Percentiles rank a stretch among this genome's conserved stretches.
Evolutionary conservation across 2,797 vertebrate genomes (phyloP).

Genomic region (Jordanella pulchra): DNA sequence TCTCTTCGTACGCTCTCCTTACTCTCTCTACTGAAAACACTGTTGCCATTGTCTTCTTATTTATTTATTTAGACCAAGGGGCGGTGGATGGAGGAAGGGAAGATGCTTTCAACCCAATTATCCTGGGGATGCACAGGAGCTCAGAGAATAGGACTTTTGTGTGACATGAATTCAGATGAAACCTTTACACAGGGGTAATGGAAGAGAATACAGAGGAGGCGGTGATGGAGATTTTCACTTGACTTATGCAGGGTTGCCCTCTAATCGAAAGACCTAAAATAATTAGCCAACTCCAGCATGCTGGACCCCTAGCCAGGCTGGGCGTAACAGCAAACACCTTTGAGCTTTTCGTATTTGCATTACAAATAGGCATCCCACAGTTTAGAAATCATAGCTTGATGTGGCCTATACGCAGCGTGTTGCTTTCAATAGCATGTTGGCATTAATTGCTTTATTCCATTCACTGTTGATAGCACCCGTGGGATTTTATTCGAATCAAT

Average conservation of each 20-base stretch:
- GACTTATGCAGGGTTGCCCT: conserved; percentile 50
- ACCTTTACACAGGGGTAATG: conserved; percentile 60
- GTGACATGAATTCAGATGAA: conserved; percentile 80
- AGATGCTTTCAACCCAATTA: conserved; percentile 79
- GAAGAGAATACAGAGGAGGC: conserved; percentile 48
- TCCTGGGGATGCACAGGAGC: conserved; percentile 63
- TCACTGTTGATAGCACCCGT: conserved; percentile 63
- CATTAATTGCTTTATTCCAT: conserved; percentile 70
- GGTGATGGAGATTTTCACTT: conserved; percentile 44
- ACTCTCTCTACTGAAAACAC: conserved; percentile 49
- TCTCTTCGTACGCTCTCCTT: conserved; percentile 66
- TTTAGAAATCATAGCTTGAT: conserved; percentile 58
- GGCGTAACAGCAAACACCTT: conserved; percentile 41
- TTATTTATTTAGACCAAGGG: conserved; percentile 82
- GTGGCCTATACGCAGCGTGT: conserved; percentile 48
- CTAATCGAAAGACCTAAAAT: conserved; percentile 59
- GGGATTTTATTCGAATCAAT: conserved; percentile 69
- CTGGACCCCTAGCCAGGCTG: conserved; percentile 40
- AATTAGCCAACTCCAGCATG: conserved; percentile 61
- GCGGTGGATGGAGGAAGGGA: conserved; percentile 46
- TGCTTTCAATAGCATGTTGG: conserved; percentile 62
- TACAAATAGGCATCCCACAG: conserved; percentile 64
- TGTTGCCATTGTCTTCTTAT: conserved; percentile 73
- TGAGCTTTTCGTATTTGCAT: conserved; percentile 62
- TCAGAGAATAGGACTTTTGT: conserved; percentile 66